These are phyloP conservation scores for Hemicordylus capensis DNA, from an alignment of 2,113 vertebrate species.

Conservation along the genomic window DNA sequence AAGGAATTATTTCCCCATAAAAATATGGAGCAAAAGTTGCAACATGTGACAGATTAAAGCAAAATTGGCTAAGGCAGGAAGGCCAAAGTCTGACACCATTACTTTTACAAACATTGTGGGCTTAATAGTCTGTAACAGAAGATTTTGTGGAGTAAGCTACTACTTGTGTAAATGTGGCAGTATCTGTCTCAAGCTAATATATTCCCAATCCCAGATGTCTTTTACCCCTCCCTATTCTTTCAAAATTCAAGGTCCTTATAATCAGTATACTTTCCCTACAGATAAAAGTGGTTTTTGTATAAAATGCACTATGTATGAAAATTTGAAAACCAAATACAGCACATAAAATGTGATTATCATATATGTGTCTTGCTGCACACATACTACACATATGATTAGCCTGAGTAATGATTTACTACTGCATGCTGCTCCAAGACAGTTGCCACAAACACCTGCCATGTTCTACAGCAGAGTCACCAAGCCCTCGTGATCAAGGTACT, in stretches of 20 bases:
- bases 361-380: no score
- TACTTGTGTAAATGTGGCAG: background rate
- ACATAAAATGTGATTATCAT: no score
- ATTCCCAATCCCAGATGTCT: background rate
- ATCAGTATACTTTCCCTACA: background rate
- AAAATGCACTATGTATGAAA: no score
- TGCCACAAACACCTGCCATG: background rate
- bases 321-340: no score
- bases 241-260: background rate
- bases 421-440: background rate
- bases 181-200: background rate
- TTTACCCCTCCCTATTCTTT: background rate
- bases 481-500: no score
- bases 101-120: slow-evolving; percentile 37
- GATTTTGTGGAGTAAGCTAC: slow-evolving; percentile 28
- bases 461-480: background rate
- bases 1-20: slow-evolving; percentile 1
- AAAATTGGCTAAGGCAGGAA: slow-evolving; percentile 50
- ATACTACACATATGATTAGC: background rate
- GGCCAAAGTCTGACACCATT: slow-evolving; percentile 31
- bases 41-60: slow-evolving; percentile 27
- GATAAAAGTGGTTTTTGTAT: background rate
- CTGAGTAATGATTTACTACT: background rate
- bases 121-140: slow-evolving; percentile 42
- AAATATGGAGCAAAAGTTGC: slow-evolving; percentile 39